These are phyloP conservation scores for Microtus pennsylvanicus DNA, from an alignment of 2,113 vertebrate species.

Conservation along the genomic window DNA sequence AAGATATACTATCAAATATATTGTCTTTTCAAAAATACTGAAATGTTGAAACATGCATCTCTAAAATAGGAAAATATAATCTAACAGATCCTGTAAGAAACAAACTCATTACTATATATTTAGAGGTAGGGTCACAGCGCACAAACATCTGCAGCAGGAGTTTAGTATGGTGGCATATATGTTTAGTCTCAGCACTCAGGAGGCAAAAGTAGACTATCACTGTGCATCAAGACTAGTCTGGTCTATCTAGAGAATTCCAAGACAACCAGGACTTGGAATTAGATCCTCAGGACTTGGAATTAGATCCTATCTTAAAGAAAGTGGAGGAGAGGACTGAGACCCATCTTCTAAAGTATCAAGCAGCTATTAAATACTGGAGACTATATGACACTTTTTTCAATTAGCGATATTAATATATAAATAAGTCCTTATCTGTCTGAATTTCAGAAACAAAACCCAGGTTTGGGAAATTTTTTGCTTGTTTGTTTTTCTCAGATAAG, in stretches of 20 bases:
- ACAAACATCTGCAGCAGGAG: slow-evolving; percentile 6
- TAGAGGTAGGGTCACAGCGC: not conserved
- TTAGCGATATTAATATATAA: not conserved
- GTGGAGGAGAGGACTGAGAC: not conserved
- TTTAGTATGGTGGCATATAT: not conserved
- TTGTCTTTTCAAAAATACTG: slow-evolving; percentile 59
- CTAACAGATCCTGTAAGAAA: not conserved
- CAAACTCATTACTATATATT: slow-evolving; percentile 42
- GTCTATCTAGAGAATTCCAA: not conserved
- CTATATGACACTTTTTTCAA: not conserved
- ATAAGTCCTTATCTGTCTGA: slow-evolving; percentile 2
- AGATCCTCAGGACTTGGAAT: not conserved
- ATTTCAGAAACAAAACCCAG: not conserved
- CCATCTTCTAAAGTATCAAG: slow-evolving; percentile 38
- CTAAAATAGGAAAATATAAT: slow-evolving; percentile 47
- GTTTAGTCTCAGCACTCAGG: not conserved
- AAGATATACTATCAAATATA: slow-evolving; percentile 35
- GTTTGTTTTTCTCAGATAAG: not conserved
- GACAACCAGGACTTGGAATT: not conserved
- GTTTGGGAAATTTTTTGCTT: too few relatives aligned
- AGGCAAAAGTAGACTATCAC: not conserved
- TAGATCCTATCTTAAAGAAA: not conserved
- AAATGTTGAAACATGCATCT: slow-evolving; percentile 41
- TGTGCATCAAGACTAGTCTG: not conserved
- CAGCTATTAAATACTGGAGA: slow-evolving; percentile 45